phyloP scores from a whole-genome alignment of 2,888 invertebrate species.

The Leptinotarsa juncta region DNA sequence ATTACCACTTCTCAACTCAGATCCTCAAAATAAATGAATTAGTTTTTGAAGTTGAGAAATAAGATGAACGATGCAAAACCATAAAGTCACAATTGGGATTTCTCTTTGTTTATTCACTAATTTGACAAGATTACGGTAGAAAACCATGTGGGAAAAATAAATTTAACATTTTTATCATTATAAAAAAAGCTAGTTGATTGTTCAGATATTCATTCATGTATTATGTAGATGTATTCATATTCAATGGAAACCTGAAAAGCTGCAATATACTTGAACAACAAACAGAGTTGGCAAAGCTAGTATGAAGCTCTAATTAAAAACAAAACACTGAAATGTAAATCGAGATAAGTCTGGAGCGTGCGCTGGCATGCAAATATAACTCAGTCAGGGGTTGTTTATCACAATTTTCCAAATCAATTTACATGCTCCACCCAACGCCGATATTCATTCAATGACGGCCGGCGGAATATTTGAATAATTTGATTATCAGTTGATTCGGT shows the following conservation, averaged over 20 bases:
- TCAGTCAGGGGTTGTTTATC: conserved; percentile 5
- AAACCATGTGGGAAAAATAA: too few relatives aligned
- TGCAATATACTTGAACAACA: not conserved
- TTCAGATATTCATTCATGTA: too few relatives aligned
- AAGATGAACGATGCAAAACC: too few relatives aligned
- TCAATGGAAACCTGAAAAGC: not conserved
- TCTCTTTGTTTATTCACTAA: too few relatives aligned
- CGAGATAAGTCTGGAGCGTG: not conserved
- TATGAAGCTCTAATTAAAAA: conserved; percentile 4
- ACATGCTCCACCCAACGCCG: not conserved
- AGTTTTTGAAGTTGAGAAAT: too few relatives aligned
- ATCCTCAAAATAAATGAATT: too few relatives aligned
- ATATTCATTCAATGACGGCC: not conserved
- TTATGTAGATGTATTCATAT: not conserved
- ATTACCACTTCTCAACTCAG: too few relatives aligned
- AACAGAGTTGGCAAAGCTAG: not conserved
- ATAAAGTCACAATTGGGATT: too few relatives aligned
- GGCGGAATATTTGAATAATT: conserved; percentile 7
- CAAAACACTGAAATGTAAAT: conserved; percentile 2
- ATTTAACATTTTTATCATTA: too few relatives aligned
- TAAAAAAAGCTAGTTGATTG: too few relatives aligned
- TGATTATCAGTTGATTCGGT: not conserved
- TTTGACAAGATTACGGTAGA: too few relatives aligned
- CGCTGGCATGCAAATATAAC: not conserved
- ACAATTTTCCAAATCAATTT: conserved; percentile 10